These are phyloP conservation scores for Diarsia mendica DNA, from an alignment of 2,888 invertebrate genomes.

Conservation along the genomic window DNA sequence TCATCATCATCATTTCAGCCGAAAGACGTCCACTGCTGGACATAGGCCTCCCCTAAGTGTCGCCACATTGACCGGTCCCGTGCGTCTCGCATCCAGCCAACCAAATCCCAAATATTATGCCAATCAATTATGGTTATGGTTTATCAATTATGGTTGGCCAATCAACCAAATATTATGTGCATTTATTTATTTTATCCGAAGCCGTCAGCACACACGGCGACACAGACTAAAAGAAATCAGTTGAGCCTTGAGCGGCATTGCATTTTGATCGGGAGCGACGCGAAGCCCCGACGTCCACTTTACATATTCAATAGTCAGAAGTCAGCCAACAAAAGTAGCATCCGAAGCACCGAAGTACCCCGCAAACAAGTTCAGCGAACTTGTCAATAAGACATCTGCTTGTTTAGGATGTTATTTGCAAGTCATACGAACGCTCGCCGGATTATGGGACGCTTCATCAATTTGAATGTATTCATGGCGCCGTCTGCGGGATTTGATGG, in stretches of 20 bases:
- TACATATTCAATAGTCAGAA: conserved; percentile 76
- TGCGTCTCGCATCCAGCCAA: too few relatives aligned
- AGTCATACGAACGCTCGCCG: conserved; percentile 74
- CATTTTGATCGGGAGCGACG: conserved; percentile 73
- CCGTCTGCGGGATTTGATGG: conserved; percentile 53
- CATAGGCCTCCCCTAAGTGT: too few relatives aligned
- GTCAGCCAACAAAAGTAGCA: conserved; percentile 72
- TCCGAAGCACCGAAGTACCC: conserved; percentile 63
- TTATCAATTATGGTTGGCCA: too few relatives aligned
- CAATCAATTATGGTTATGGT: too few relatives aligned
- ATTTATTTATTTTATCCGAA: conserved; percentile 84
- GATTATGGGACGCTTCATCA: conserved; percentile 67
- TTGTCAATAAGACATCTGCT: conserved; percentile 83
- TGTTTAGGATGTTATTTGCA: conserved; percentile 83
- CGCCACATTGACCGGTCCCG: too few relatives aligned
- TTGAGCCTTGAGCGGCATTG: conserved; percentile 66
- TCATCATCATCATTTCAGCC: too few relatives aligned
- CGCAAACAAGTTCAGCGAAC: conserved; percentile 79
- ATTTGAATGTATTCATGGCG: conserved; percentile 68
- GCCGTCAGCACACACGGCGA: conserved; percentile 71
- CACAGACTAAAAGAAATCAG: conserved; percentile 71
- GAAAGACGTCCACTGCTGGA: too few relatives aligned
- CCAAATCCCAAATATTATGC: too few relatives aligned
- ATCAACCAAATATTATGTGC: conserved; percentile 88
- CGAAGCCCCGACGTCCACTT: conserved; percentile 67